Conservation (phyloP, 2,888 invertebrate genomes). For the Dolomedes plantarius region DNA sequence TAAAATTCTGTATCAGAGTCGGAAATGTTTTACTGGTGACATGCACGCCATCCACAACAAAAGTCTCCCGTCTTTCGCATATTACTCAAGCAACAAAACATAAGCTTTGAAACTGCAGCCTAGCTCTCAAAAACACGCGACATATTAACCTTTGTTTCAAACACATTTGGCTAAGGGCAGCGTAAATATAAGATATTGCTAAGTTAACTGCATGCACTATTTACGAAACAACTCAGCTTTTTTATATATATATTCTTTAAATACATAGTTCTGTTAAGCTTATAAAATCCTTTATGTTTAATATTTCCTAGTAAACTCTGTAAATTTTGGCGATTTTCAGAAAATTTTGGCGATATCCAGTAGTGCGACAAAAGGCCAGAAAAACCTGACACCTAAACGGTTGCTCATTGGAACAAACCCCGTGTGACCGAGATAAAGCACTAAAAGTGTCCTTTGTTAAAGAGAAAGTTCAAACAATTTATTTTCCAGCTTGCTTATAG, state of each 20-base stretch:
- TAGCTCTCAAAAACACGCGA: conserved; percentile 18
- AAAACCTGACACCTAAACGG: too few relatives aligned
- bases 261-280: conserved; percentile 23
- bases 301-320: too few relatives aligned
- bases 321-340: too few relatives aligned
- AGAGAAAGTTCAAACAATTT: too few relatives aligned
- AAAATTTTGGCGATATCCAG: too few relatives aligned
- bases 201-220: conserved; percentile 63
- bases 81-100: neutral
- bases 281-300: conserved; percentile 40
- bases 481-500: too few relatives aligned
- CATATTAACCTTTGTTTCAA: conserved; percentile 16
- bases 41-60: neutral
- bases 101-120: neutral
- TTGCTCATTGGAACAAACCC: too few relatives aligned
- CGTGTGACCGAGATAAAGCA: too few relatives aligned
- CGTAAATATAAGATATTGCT: conserved; percentile 63
- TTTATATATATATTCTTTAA: neutral
- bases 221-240: conserved; percentile 46
- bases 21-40: neutral
- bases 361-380: too few relatives aligned
- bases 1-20: neutral
- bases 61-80: neutral
- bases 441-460: too few relatives aligned
- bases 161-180: conserved; percentile 48